Percentiles rank a stretch among this genome's conserved stretches.
Conservation (phyloP, 2,113 vertebrate species). For the Antennarius striatus region DNA sequence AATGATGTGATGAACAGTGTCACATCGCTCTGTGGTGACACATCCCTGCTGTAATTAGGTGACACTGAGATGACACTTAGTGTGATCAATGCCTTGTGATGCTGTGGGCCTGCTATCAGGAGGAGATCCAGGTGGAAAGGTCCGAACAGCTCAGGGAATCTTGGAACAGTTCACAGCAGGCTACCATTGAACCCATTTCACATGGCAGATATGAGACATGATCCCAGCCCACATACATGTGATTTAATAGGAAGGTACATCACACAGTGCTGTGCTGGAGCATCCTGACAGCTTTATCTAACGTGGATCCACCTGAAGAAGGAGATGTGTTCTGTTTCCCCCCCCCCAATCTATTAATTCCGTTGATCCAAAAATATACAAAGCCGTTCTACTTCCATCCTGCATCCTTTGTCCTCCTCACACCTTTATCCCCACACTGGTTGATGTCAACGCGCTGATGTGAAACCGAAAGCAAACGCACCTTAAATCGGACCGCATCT, state of each 20-base stretch:
- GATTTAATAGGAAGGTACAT: neutral
- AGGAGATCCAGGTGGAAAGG: neutral
- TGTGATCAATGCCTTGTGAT: constrained; percentile 9
- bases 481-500: constrained; percentile 29
- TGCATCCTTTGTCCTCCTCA: constrained; percentile 44
- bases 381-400: constrained; percentile 19
- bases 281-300: constrained; percentile 11
- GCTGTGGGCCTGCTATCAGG: constrained; percentile 39
- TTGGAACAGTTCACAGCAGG: constrained; percentile 20
- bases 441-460: constrained; percentile 34
- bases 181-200: neutral
- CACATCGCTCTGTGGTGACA: neutral
- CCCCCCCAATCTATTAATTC: neutral
- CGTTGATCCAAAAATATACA: constrained; percentile 1
- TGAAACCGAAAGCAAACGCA: neutral
- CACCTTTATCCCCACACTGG: constrained; percentile 12
- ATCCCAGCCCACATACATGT: neutral
- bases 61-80: constrained; percentile 13
- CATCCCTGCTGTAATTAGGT: constrained; percentile 1
- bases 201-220: neutral
- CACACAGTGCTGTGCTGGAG: neutral
- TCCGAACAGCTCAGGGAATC: neutral
- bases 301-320: neutral
- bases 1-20: constrained; percentile 5
- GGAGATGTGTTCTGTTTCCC: neutral